A percentile compares a stretch with the other conserved stretches of the same genome.
Evolutionary conservation across 2,797 vertebrate genomes (phyloP).

Genomic region (Pteronotus mesoamericanus): DNA sequence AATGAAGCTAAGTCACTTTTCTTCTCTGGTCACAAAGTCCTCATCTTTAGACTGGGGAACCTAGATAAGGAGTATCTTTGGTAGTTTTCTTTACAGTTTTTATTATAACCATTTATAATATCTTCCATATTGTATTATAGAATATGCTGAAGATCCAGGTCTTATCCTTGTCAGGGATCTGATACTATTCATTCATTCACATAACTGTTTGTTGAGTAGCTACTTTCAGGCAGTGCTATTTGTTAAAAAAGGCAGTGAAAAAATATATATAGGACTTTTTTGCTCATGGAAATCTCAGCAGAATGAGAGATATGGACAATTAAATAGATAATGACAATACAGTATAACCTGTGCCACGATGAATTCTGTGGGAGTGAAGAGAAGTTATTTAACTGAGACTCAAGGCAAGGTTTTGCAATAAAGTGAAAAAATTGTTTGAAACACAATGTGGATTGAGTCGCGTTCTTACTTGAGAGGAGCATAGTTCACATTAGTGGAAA

Average conservation of each 20-base stretch:
- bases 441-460: not conserved
- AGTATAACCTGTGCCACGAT: not conserved
- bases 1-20: not conserved
- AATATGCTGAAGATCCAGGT: not conserved
- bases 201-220: not conserved
- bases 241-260: not conserved
- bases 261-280: not conserved
- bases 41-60: not conserved
- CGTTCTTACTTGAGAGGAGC: not conserved
- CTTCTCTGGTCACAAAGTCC: not conserved
- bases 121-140: not conserved
- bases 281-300: not conserved
- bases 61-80: not conserved
- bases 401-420: not conserved
- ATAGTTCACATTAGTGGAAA: not conserved
- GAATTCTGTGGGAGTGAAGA: not conserved
- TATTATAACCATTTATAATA: not conserved
- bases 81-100: not conserved
- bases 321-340: not conserved
- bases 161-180: not conserved
- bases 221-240: not conserved
- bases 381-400: not conserved
- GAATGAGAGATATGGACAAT: not conserved
- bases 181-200: not conserved
- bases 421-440: constrained; percentile 16